phyloP scores from a whole-genome alignment of 2,888 invertebrate genomes.

The Lordiphosa fenestrarum region DNA sequence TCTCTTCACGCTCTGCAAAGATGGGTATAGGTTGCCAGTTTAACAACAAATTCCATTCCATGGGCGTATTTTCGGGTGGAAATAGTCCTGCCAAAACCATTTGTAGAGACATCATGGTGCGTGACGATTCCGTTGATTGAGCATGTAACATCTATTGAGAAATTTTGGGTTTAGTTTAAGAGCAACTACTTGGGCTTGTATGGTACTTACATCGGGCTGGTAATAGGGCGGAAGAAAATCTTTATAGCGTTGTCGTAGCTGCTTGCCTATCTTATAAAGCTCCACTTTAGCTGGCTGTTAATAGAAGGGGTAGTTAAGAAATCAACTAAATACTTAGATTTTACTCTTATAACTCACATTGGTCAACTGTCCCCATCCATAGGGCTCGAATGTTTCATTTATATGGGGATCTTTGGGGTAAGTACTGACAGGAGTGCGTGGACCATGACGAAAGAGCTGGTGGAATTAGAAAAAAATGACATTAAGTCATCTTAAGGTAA shows the following conservation, averaged over 20 bases:
- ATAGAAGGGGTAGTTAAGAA: background rate
- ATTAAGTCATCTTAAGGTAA: too few relatives aligned
- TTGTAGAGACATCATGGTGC: constrained; percentile 87
- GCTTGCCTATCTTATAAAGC: constrained; percentile 84
- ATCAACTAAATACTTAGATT: background rate
- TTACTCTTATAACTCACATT: constrained; percentile 82
- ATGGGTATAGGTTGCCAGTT: constrained; percentile 90
- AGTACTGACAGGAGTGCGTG: constrained; percentile 87
- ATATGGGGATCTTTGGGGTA: constrained; percentile 87
- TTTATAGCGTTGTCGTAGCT: constrained; percentile 83
- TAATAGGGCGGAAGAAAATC: constrained; percentile 83
- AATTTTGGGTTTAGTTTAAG: constrained; percentile 2
- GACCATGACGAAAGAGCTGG: constrained; percentile 90
- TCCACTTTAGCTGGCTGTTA: constrained; percentile 84
- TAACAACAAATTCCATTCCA: constrained; percentile 83
- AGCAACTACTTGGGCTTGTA: background rate
- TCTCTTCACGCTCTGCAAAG: constrained; percentile 83
- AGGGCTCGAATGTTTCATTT: constrained; percentile 85
- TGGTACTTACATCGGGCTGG: constrained; percentile 80
- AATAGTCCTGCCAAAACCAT: constrained; percentile 86
- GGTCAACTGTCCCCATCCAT: constrained; percentile 90
- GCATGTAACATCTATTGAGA: constrained; percentile 82
- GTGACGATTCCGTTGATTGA: constrained; percentile 86
- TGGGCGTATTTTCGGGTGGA: constrained; percentile 82
- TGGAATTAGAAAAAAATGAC: background rate